phyloP scores from a whole-genome alignment of 2,113 vertebrate genomes.

The Orycteropus afer region DNA sequence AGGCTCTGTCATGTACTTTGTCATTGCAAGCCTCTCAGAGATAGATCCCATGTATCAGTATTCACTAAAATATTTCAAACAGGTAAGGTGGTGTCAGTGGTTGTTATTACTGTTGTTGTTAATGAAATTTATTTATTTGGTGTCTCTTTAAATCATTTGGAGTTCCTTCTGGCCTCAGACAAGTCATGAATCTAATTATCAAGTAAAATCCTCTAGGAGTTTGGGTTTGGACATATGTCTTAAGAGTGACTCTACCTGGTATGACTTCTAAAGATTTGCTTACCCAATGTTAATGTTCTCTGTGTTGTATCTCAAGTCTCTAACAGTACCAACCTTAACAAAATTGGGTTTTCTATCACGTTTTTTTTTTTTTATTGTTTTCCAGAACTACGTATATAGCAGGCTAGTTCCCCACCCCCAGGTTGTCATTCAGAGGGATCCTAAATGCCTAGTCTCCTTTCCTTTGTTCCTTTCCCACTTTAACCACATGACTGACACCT shows the following conservation, averaged over 20 bases:
- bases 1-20: conserved; percentile 89
- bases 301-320: neutral
- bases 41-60: conserved; percentile 92
- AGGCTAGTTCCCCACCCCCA: neutral
- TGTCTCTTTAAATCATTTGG: neutral
- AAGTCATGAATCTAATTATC: neutral
- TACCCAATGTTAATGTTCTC: neutral
- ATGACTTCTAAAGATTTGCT: neutral
- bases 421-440: neutral
- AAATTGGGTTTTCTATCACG: neutral
- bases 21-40: conserved; percentile 89
- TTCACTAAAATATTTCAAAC: conserved; percentile 93
- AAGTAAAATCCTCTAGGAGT: neutral
- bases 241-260: neutral
- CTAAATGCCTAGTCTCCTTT: neutral
- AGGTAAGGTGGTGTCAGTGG: conserved; percentile 72
- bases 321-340: neutral
- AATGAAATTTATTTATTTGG: neutral
- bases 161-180: neutral
- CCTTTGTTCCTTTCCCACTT: neutral
- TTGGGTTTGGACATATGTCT: neutral
- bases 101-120: neutral
- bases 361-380: too few species aligned
- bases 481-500: neutral
- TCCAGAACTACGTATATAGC: neutral